These are phyloP conservation scores for Nyctibius bracteatus DNA, from an alignment of 2,113 vertebrate genomes.

Conservation along the genomic window DNA sequence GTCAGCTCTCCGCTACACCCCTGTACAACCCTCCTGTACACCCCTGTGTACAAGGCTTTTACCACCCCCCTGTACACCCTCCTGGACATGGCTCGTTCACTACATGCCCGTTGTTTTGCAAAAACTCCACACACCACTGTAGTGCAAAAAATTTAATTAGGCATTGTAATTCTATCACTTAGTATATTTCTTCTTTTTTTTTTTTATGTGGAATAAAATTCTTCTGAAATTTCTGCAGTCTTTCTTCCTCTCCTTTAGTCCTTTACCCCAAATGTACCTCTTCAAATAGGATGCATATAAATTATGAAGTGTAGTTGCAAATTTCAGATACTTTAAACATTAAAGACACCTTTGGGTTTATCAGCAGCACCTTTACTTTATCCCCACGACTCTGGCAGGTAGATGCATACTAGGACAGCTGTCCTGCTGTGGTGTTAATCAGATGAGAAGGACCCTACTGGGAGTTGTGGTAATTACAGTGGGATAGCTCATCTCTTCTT, in stretches of 20 bases:
- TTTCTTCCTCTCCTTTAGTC: background rate
- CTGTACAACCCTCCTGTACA: too few species aligned
- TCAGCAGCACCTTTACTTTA: slow-evolving; percentile 33
- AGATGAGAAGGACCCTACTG: slow-evolving; percentile 53
- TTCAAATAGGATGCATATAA: background rate
- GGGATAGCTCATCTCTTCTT: slow-evolving; percentile 46
- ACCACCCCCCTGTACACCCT: too few species aligned
- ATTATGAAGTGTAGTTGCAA: background rate
- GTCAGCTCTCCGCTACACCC: too few species aligned
- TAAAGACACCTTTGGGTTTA: background rate
- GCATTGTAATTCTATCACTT: background rate
- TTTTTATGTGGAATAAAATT: background rate
- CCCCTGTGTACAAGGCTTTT: too few species aligned
- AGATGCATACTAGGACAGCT: background rate
- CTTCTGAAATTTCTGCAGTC: background rate
- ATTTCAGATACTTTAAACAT: background rate
- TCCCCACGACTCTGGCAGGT: slow-evolving; percentile 11
- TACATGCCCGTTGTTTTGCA: too few species aligned
- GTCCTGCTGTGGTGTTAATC: slow-evolving; percentile 61
- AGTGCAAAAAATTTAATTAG: background rate
- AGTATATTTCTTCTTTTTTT: background rate
- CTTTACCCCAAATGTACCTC: background rate
- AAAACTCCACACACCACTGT: background rate
- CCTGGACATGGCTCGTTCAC: too few species aligned
- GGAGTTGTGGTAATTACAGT: slow-evolving; percentile 63